Conservation (phyloP, 2,113 vertebrate genomes). For the Triplophysa rosa region DNA sequence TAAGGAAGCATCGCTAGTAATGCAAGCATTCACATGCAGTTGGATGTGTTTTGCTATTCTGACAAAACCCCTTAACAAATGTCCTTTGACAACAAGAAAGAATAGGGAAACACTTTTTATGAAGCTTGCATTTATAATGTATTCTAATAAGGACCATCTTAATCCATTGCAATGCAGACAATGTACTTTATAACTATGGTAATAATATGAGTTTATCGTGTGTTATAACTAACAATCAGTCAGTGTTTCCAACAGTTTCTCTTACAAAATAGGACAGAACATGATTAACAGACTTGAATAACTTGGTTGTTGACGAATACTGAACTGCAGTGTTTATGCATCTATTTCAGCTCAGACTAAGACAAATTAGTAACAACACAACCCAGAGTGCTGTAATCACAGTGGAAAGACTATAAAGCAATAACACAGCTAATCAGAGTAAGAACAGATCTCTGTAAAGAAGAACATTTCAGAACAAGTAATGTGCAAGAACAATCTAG, state of each 20-base stretch:
- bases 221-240: constrained; percentile 20
- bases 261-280: constrained; percentile 28
- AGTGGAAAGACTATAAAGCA: not conserved
- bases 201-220: no score
- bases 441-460: not conserved
- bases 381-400: not conserved
- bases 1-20: no score
- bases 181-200: no score
- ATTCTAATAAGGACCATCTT: no score
- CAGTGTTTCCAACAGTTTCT: constrained; percentile 14
- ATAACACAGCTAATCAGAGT: constrained; percentile 6
- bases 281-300: constrained; percentile 18
- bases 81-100: not conserved
- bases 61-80: not conserved
- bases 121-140: no score
- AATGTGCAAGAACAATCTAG: constrained; percentile 9
- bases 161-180: no score
- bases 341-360: constrained; percentile 13
- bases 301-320: constrained; percentile 30
- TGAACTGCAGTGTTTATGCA: not conserved
- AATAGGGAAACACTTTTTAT: no score
- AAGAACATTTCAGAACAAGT: not conserved
- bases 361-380: not conserved
- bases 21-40: constrained; percentile 58
- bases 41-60: constrained; percentile 25